A percentile compares a stretch with the other conserved stretches of the same genome.
phyloP scores from a whole-genome alignment of 1,140 invertebrate species.

The Scylla paramamosain region DNA sequence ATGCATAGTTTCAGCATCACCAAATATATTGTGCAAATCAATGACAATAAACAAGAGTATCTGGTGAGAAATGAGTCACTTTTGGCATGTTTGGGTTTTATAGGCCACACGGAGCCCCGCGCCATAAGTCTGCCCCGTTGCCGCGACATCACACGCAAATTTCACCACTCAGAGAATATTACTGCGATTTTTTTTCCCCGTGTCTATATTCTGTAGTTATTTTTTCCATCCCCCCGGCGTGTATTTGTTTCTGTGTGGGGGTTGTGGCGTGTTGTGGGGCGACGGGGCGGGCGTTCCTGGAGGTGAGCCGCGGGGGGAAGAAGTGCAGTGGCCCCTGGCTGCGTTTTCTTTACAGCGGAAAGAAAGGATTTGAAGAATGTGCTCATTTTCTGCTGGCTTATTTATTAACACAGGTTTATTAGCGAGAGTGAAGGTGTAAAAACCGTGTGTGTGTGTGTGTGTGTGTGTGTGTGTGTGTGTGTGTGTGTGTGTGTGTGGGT shows the following conservation, averaged over 20 bases:
- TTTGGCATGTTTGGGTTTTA: conserved; percentile 69
- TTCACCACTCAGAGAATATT: conserved; percentile 22
- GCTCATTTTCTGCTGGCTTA: too few species aligned
- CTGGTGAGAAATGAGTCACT: conserved; percentile 68
- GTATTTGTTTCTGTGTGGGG: not conserved
- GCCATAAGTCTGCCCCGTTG: conserved; percentile 52
- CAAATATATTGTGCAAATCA: conserved; percentile 66
- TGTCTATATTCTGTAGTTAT: not conserved
- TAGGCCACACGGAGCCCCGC: conserved; percentile 46
- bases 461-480: too few species aligned
- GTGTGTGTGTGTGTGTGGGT: too few species aligned
- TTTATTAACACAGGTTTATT: too few species aligned
- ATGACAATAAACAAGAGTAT: conserved; percentile 67
- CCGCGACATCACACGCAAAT: conserved; percentile 12
- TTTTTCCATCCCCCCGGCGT: not conserved
- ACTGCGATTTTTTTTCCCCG: not conserved
- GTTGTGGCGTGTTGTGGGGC: not conserved
- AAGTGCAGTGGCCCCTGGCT: too few species aligned
- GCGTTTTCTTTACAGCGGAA: too few species aligned
- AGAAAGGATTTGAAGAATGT: too few species aligned
- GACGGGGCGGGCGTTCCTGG: too few species aligned
- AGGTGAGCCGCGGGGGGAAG: too few species aligned
- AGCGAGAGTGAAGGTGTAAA: too few species aligned
- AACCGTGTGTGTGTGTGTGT: too few species aligned
- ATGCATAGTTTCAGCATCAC: conserved; percentile 62